These are phyloP conservation scores for Ailurus styani DNA, from an alignment of 2,113 vertebrate genomes.

Conservation along the genomic window DNA sequence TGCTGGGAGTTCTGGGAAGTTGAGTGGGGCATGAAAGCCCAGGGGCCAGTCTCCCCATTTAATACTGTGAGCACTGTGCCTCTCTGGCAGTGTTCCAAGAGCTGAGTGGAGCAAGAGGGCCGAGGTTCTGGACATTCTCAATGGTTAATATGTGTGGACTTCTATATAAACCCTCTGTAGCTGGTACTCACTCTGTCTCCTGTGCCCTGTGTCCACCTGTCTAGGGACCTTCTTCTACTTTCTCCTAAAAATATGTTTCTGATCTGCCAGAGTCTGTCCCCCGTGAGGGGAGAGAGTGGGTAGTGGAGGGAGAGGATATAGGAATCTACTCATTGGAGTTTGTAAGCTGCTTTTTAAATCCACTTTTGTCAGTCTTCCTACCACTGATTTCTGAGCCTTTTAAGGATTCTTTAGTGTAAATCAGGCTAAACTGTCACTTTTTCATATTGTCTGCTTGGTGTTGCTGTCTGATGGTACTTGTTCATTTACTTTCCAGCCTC, in stretches of 20 bases:
- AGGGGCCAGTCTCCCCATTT: neutral
- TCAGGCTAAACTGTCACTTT: neutral
- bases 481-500: neutral
- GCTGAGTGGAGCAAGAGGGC: neutral
- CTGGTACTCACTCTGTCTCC: neutral
- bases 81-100: neutral
- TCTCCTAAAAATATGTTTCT: neutral
- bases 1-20: neutral
- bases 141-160: neutral
- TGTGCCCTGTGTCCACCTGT: neutral
- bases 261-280: neutral
- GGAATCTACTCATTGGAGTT: neutral
- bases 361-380: neutral
- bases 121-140: neutral
- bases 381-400: neutral
- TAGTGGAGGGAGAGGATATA: neutral
- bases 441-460: neutral
- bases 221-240: neutral
- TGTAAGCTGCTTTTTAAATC: neutral
- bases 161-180: neutral
- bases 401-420: neutral
- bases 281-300: rapidly evolving
- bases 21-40: neutral
- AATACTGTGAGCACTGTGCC: neutral
- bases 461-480: neutral